Evolutionary conservation across 2,797 vertebrate species (phyloP).

Genomic region (Sebastes vulpes): DNA sequence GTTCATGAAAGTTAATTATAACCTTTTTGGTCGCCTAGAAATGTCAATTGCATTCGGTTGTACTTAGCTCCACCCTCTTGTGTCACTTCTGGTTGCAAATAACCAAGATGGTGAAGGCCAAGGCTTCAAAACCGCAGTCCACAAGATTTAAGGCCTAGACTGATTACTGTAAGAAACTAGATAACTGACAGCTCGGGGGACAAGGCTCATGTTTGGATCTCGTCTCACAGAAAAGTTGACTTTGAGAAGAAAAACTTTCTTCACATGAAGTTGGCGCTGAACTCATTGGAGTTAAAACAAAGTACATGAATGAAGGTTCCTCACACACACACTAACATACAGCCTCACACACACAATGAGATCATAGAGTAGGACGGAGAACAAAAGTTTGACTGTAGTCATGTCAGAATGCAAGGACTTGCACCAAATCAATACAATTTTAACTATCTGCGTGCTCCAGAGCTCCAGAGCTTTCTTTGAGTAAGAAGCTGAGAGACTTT

Average conservation of each 20-base stretch:
- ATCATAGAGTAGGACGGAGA: not conserved
- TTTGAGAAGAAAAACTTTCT: not conserved
- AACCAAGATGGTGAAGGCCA: no score
- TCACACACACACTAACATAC: not conserved
- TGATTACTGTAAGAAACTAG: not conserved
- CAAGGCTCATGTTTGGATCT: not conserved
- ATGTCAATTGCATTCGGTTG: no score
- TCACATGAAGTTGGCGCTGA: not conserved
- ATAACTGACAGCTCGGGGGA: not conserved
- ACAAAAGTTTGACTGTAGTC: constrained; percentile 1
- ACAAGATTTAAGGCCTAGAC: not conserved
- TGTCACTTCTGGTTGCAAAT: no score
- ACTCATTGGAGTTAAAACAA: not conserved
- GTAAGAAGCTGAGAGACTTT: not conserved
- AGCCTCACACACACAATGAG: not conserved
- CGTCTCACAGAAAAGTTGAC: not conserved
- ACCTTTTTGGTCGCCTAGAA: no score
- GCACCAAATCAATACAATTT: constrained; percentile 7
- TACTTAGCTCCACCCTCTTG: no score
- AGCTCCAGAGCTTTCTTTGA: not conserved
- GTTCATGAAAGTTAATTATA: no score
- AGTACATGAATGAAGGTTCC: constrained; percentile 1
- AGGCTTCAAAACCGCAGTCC: no score
- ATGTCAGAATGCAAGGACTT: not conserved
- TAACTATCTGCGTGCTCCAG: not conserved